These are phyloP conservation scores for Spea multiplicata DNA, from an alignment of 2,113 vertebrate species.

Conservation along the genomic window DNA sequence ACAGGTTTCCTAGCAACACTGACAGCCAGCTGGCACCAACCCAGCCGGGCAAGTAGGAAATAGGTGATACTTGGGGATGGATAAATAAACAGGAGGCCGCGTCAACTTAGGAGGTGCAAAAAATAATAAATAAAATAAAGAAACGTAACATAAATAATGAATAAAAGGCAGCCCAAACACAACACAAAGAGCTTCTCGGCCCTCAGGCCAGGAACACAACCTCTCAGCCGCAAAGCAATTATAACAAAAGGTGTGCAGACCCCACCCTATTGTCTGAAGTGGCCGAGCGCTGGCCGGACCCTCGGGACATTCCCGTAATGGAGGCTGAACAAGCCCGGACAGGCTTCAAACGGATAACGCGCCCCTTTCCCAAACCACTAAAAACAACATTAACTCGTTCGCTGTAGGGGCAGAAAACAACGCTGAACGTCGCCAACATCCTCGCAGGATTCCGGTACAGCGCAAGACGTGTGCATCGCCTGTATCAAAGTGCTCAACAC, in stretches of 20 bases:
- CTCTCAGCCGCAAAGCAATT: background rate
- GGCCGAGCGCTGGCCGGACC: slow-evolving; percentile 11
- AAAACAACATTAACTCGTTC: background rate
- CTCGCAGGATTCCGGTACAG: no score
- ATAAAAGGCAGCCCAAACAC: background rate
- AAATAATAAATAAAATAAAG: background rate
- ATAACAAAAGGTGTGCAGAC: background rate
- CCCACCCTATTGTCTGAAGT: background rate
- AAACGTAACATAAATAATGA: no score
- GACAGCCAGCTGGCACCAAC: slow-evolving; percentile 49
- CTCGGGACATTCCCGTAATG: slow-evolving; percentile 1
- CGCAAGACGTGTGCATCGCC: no score
- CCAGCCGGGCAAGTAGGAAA: slow-evolving; percentile 39
- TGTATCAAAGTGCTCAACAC: no score
- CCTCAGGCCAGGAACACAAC: background rate
- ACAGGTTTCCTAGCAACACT: slow-evolving; percentile 58
- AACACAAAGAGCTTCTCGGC: background rate
- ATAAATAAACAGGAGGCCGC: slow-evolving; percentile 25
- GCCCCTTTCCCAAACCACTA: background rate
- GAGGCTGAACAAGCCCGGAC: slow-evolving; percentile 13
- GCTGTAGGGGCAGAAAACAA: no score
- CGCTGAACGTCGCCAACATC: no score
- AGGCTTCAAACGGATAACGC: background rate
- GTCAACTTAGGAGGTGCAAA: background rate
- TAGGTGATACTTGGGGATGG: slow-evolving; percentile 17